Conservation (phyloP, 2,888 invertebrate species). For the Cephus nigrinus region DNA sequence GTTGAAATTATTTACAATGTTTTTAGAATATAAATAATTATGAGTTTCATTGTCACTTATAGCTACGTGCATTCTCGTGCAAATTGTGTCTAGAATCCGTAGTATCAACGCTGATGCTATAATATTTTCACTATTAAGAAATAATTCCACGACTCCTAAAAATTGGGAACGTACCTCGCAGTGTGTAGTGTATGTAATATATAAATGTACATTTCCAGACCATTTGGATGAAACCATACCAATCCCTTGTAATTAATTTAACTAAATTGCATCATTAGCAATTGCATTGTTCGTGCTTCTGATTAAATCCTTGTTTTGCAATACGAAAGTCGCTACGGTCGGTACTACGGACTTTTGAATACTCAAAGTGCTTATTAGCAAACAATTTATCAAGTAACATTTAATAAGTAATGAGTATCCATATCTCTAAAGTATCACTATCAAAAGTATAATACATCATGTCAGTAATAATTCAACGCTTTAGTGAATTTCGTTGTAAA, state of each 20-base stretch:
- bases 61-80: neutral
- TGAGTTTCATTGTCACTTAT: neutral
- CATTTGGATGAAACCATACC: neutral
- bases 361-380: neutral
- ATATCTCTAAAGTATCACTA: neutral
- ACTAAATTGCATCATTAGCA: neutral
- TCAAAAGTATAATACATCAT: neutral
- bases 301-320: neutral
- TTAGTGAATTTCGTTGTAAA: slow-evolving; percentile 12
- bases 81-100: neutral
- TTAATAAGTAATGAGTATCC: neutral
- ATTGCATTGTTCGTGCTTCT: neutral
- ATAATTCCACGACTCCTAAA: neutral
- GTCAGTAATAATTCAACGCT: slow-evolving; percentile 14
- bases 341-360: neutral
- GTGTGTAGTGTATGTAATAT: neutral
- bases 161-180: neutral
- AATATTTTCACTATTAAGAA: neutral
- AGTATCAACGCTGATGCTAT: neutral
- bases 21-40: neutral
- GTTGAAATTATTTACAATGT: neutral
- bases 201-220: neutral
- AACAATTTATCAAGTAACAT: neutral
- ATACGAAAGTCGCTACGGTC: neutral
- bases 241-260: neutral